These are phyloP conservation scores for Harpegnathos saltator DNA, from an alignment of 1,140 invertebrate species.

Conservation along the genomic window DNA sequence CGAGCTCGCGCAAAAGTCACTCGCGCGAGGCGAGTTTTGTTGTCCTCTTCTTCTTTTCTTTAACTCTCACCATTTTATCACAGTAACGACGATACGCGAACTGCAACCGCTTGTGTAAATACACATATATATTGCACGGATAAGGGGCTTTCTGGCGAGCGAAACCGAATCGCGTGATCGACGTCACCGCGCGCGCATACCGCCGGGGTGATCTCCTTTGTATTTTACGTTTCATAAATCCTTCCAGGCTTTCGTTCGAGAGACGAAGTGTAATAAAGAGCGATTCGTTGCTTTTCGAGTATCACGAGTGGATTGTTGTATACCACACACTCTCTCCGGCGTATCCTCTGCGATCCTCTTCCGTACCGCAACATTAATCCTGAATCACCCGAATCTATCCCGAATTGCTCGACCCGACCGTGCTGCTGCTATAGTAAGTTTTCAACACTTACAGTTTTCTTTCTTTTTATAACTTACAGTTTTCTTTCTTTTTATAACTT, in stretches of 20 bases:
- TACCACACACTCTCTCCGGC: not conserved
- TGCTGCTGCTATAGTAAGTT: too few species aligned
- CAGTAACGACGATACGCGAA: not conserved
- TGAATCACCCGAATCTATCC: too few species aligned
- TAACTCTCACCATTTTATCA: too few species aligned
- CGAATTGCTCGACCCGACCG: too few species aligned
- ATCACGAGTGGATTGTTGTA: not conserved
- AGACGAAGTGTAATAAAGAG: constrained; percentile 37
- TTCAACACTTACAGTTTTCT: too few species aligned
- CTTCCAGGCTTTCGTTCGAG: not conserved
- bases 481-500: constrained; percentile 7
- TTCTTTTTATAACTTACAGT: too few species aligned
- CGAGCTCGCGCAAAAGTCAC: constrained; percentile 16
- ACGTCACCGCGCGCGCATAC: not conserved
- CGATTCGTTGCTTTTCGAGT: constrained; percentile 22
- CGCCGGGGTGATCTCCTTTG: not conserved
- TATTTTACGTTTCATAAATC: not conserved
- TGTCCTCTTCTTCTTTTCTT: too few species aligned
- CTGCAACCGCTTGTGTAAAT: constrained; percentile 1
- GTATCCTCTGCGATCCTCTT: not conserved
- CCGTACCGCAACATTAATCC: not conserved
- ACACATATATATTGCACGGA: not conserved
- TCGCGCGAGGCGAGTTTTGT: constrained; percentile 30
- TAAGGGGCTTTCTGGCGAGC: constrained; percentile 9
- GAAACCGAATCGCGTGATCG: not conserved